phyloP scores from a whole-genome alignment of 2,888 invertebrate genomes.

The Apamea crenata region DNA sequence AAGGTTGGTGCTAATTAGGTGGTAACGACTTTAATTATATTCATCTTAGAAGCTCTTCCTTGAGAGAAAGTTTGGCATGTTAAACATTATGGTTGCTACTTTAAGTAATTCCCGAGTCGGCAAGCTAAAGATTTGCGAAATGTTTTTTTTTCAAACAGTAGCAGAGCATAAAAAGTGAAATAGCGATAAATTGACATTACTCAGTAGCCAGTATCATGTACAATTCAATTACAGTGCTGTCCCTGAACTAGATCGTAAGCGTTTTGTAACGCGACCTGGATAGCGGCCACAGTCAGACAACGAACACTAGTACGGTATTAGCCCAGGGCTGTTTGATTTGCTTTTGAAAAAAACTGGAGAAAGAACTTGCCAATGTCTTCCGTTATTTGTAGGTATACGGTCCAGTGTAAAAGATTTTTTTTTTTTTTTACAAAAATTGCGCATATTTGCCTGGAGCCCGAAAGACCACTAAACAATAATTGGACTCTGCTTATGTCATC shows the following conservation, averaged over 20 bases:
- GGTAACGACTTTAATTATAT: constrained; percentile 38
- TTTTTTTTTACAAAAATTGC: neutral
- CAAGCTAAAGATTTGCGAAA: constrained; percentile 24
- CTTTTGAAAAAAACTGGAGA: constrained; percentile 8
- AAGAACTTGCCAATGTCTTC: neutral
- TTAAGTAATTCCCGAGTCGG: constrained; percentile 14
- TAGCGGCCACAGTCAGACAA: constrained; percentile 76
- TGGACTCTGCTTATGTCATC: neutral
- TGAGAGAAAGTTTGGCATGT: constrained; percentile 58
- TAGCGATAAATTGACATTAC: constrained; percentile 62
- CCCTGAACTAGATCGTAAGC: constrained; percentile 86
- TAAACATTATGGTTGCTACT: constrained; percentile 28
- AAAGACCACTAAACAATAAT: neutral
- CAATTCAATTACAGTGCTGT: constrained; percentile 83
- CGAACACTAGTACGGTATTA: constrained; percentile 40
- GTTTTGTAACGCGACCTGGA: constrained; percentile 87
- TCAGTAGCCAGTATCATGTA: constrained; percentile 75
- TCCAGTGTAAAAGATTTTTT: neutral
- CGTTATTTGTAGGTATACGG: neutral
- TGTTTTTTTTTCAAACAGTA: constrained; percentile 28
- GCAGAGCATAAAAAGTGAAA: constrained; percentile 45
- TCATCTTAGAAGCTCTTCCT: constrained; percentile 40
- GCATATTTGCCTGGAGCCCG: neutral
- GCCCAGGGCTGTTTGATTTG: constrained; percentile 43
- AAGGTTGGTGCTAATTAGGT: constrained; percentile 61